Evolutionary conservation across 2,888 invertebrate genomes (phyloP), one percentile per base, ranked within the genome.

Genomic region (Meiosimyza platycephala): DNA sequence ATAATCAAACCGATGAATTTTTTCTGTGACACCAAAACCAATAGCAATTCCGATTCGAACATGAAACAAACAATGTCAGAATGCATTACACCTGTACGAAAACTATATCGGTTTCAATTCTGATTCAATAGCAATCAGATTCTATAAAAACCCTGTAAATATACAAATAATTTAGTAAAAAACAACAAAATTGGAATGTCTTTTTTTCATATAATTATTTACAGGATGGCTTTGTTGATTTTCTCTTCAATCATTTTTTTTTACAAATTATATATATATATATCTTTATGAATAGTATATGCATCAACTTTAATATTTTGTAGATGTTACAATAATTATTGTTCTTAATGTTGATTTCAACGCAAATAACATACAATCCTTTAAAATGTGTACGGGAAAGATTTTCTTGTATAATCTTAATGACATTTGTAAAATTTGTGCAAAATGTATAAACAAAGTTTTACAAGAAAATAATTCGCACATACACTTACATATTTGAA

Each of bases 131-230:
- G 2, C 22, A 22, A 22, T 22, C 22, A 22, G 22, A 22, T 22
- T 22, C 22, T 22, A 22, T 2, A 22, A 22, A 22, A 22, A 22
- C 22, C 22, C 2, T 22, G 22, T 16, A 16, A 2, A 55, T 12
- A 22, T 5, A 18, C 54, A 18, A 55, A 5, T 57, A 28, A 11
- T 22, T 57, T 12, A 66, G 69, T 78, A 81, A 82, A 79, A 83
- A 82, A 83, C 78, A 84, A 85, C 82, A 81, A 80, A 76, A 78
- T 85, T 85, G 85, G 85, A 86, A 85, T 86, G 85, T 85, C 84
- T 85, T 85, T 84, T 79, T 81, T 83, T 83, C 83, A 80, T 85
- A 83, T 84, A 84, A 85, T 86, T 86, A 86, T 86, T 85, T 86
- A 86, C 86, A 86, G 84, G 84, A 83, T 85, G 82, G 80, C 82